Base-by-base conservation (phyloP, 2,113 vertebrate genomes). In the Rhinopomastus cyanomelas region DNA sequence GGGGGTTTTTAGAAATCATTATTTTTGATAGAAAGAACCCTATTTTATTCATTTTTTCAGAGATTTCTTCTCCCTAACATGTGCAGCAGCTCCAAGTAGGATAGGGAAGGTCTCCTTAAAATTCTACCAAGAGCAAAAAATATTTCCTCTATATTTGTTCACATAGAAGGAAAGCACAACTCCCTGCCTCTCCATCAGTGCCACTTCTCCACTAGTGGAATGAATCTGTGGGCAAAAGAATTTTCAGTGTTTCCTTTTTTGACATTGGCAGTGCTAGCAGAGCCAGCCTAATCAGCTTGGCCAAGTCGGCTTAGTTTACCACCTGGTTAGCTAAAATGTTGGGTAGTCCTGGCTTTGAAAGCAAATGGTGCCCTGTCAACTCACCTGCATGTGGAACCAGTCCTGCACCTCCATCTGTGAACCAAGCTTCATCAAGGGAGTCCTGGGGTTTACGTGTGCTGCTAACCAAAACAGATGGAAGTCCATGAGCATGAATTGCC, bases 401-500 rank as follows among this genome's bases (percentile, higher is more conserved):
- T 29, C 56, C 27, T 77, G 9, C 12, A 30, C 9, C 37, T 72
- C 23, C 44, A 48, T 29, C 18, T 14, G 8, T 34, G 16, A 3
- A 16, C 21, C 14, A 68, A 25, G 6, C 8, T 53, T 55, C 66
- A 32, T 10, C 29, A n/a, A 29, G 5, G 6, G 15, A 51, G 3
- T 19, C 30, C 21, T 36, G 42, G 25, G 16, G 17, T 66, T 81
- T 49, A 11, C 7, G 16, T 4, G 9, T 6, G 5, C 12, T 72
- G 9, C 34, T 65, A 26, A 9, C 34, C 44, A 27, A 51, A 57
- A 12, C 0, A 1, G 3, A 8, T 71, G 1, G 8, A 25, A 42
- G 10, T 37, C 22, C 69, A 57, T 36, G 44, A 56, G 12, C 13
- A 22, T 1, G 3, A 30, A 30, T 8, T 34, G 13, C 9, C 20